Conservation (phyloP, 2,797 vertebrate genomes). For the Typhlichthys subterraneus region DNA sequence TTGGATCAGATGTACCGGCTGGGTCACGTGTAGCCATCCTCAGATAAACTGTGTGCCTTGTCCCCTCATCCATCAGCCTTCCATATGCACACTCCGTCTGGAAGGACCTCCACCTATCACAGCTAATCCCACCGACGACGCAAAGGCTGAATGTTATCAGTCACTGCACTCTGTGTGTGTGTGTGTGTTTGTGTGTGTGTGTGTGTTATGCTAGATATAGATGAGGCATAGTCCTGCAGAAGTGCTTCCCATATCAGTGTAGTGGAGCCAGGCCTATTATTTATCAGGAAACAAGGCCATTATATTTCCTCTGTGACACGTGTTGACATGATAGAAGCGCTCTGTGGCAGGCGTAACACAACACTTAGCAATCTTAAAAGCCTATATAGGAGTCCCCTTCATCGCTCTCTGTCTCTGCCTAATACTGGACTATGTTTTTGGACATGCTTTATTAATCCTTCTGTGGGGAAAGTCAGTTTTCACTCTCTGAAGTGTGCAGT, state of each 20-base stretch:
- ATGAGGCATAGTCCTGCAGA: background rate
- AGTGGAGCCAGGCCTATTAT: conserved; percentile 18
- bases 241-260: conserved; percentile 7
- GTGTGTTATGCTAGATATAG: background rate
- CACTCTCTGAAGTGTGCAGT: too few species aligned
- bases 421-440: background rate
- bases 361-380: conserved; percentile 5
- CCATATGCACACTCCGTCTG: conserved; percentile 21
- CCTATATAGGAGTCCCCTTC: background rate
- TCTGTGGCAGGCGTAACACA: conserved; percentile 23
- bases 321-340: conserved; percentile 19
- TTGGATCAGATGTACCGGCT: conserved; percentile 53
- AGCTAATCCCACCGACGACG: conserved; percentile 34
- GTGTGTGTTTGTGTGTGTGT: conserved; percentile 2
- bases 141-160: conserved; percentile 22
- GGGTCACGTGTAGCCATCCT: conserved; percentile 39
- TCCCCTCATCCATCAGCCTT: conserved; percentile 50
- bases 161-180: conserved; percentile 20
- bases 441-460: too few species aligned
- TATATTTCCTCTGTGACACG: conserved; percentile 32
- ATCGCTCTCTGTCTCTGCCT: conserved; percentile 1
- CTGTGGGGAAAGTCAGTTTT: too few species aligned
- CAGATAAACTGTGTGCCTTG: conserved; percentile 19
- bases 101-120: conserved; percentile 18
- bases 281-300: conserved; percentile 30